A percentile compares a stretch with the other conserved stretches of the same genome.
Evolutionary conservation across 2,888 invertebrate genomes (phyloP).

Genomic region (Coremacera marginata): DNA sequence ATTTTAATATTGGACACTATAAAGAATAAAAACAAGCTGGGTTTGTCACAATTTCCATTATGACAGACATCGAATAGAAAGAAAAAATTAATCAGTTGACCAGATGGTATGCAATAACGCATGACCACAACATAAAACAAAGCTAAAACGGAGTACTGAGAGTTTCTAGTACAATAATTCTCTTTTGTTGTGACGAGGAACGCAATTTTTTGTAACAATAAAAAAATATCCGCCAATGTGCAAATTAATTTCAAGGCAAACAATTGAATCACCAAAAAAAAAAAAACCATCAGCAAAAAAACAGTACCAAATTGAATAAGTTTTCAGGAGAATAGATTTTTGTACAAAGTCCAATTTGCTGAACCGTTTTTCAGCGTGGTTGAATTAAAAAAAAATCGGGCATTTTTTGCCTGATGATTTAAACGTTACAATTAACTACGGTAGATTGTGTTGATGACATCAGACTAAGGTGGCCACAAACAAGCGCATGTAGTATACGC

Average conservation of each 20-base stretch:
- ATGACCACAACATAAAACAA: background rate
- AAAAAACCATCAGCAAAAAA: background rate
- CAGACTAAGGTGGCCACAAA: background rate
- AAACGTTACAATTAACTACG: constrained; percentile 3
- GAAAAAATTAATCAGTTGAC: constrained; percentile 15
- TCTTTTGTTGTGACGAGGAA: background rate
- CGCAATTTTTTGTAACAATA: background rate
- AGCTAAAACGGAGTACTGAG: background rate
- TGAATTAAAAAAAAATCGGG: background rate
- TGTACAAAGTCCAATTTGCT: too few species aligned
- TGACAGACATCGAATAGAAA: background rate
- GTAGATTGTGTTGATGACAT: constrained; percentile 3
- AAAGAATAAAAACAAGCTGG: background rate
- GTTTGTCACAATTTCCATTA: background rate
- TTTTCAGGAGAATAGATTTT: too few species aligned
- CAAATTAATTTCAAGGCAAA: constrained; percentile 12
- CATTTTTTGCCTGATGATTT: background rate
- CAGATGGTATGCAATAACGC: background rate
- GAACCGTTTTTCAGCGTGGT: too few species aligned
- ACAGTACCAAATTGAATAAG: too few species aligned
- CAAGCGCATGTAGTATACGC: too few species aligned
- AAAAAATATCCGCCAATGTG: background rate
- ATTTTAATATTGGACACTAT: background rate
- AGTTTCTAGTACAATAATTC: background rate
- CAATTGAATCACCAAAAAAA: background rate